Evolutionary conservation across 2,113 vertebrate genomes (phyloP).

Genomic region (Misgurnus anguillicaudatus): DNA sequence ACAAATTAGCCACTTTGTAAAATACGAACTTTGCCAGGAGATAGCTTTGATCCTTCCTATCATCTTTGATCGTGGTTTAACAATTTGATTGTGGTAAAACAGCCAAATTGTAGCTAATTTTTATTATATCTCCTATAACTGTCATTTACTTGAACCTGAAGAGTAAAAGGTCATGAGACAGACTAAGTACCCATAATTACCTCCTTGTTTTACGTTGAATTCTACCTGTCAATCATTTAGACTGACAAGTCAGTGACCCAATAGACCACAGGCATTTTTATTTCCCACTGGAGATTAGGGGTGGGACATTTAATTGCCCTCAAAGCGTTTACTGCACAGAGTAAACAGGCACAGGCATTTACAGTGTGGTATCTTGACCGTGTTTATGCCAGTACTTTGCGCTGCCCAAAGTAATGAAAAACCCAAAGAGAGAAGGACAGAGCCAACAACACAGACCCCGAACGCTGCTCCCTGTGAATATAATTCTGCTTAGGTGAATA

Average conservation of each 20-base stretch:
- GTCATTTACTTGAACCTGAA: conserved; percentile 26
- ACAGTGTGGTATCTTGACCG: conserved; percentile 49
- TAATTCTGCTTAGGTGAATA: conserved; percentile 43
- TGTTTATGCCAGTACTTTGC: conserved; percentile 47
- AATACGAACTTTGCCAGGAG: no score
- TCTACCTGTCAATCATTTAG: conserved; percentile 40
- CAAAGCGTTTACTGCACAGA: conserved; percentile 54
- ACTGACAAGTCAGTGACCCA: conserved; percentile 48
- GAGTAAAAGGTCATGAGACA: conserved; percentile 17
- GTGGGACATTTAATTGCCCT: conserved; percentile 49
- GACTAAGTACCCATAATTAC: conserved; percentile 12
- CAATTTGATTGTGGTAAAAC: no score
- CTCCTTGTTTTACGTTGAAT: neutral
- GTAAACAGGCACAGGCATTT: conserved; percentile 59
- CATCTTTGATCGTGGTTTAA: no score
- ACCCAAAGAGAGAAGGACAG: neutral
- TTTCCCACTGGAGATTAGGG: conserved; percentile 49
- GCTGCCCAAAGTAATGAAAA: conserved; percentile 36
- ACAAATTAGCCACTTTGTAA: no score
- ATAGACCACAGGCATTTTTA: conserved; percentile 38
- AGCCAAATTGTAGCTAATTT: no score
- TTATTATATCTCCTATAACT: neutral
- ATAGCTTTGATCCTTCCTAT: no score
- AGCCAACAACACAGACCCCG: conserved; percentile 45
- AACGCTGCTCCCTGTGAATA: conserved; percentile 34